Evolutionary conservation across 2,113 vertebrate species (phyloP).

Genomic region (Lycocorax pyrrhopterus): DNA sequence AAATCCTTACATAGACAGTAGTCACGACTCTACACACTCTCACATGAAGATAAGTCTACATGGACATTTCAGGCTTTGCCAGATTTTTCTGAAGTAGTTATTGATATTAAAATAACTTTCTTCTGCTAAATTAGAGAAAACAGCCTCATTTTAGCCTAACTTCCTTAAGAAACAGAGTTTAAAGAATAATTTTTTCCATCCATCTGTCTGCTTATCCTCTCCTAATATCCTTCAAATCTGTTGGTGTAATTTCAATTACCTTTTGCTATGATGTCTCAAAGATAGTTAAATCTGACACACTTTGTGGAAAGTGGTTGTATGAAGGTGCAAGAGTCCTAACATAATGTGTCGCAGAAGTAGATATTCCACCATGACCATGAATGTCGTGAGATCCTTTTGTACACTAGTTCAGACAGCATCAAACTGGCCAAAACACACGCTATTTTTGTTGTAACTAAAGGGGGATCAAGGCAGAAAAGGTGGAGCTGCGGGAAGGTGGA

Average conservation of each 20-base stretch:
- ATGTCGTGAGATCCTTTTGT: background rate
- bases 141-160: background rate
- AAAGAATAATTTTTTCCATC: background rate
- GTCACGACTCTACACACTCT: conserved; percentile 8
- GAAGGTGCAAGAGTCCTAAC: background rate
- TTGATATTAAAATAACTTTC: background rate
- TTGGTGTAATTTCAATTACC: background rate
- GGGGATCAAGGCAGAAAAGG: background rate
- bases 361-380: background rate
- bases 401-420: background rate
- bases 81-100: conserved; percentile 21
- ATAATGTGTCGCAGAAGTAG: background rate
- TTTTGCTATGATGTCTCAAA: background rate
- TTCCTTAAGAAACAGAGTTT: background rate
- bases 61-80: background rate
- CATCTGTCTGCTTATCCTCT: background rate
- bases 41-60: conserved; percentile 3
- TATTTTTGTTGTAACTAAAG: background rate
- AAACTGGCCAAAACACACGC: background rate
- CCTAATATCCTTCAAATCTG: background rate
- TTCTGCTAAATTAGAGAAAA: conserved; percentile 3
- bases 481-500: background rate
- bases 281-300: background rate
- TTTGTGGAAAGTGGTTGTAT: background rate
- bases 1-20: background rate